phyloP scores from a whole-genome alignment of 2,888 invertebrate species.

The Heteropelma amictum region DNA sequence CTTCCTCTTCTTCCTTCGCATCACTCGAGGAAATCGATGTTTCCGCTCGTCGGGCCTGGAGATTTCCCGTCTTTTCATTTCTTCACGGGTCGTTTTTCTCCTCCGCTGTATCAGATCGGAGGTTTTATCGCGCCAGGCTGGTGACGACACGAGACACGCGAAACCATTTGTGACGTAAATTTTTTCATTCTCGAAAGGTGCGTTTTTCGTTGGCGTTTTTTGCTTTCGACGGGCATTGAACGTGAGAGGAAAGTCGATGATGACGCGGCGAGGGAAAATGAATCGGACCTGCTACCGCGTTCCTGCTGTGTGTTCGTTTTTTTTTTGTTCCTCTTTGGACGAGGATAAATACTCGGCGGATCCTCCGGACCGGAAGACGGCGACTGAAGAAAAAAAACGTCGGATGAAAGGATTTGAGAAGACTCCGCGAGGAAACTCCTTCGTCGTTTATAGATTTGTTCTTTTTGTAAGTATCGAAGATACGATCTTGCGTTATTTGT shows the following conservation, averaged over 20 bases:
- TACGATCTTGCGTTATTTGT: conserved; percentile 49
- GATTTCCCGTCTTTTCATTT: neutral
- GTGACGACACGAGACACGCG: conserved; percentile 62
- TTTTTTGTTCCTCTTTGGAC: neutral
- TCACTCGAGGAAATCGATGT: conserved; percentile 39
- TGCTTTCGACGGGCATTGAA: neutral
- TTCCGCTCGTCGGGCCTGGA: neutral
- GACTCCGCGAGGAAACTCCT: conserved; percentile 26
- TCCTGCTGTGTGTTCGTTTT: conserved; percentile 21
- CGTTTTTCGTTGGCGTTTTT: conserved; percentile 8
- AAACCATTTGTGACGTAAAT: conserved; percentile 58
- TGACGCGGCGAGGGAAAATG: conserved; percentile 17
- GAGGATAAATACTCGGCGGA: too few species aligned
- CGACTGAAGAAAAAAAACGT: conserved; percentile 48
- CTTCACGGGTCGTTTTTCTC: conserved; percentile 10
- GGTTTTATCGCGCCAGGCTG: conserved; percentile 57
- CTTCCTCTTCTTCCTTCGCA: neutral
- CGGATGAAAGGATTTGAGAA: conserved; percentile 19
- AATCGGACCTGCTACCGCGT: conserved; percentile 39
- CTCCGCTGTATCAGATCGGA: conserved; percentile 56
- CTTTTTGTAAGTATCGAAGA: conserved; percentile 22
- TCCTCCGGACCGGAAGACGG: conserved; percentile 43
- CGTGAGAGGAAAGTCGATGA: conserved; percentile 42
- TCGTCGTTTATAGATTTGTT: too few species aligned
- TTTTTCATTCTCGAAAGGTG: conserved; percentile 48